Conservation (phyloP, 1,140 invertebrate genomes). For the Drosophila watanabei region DNA sequence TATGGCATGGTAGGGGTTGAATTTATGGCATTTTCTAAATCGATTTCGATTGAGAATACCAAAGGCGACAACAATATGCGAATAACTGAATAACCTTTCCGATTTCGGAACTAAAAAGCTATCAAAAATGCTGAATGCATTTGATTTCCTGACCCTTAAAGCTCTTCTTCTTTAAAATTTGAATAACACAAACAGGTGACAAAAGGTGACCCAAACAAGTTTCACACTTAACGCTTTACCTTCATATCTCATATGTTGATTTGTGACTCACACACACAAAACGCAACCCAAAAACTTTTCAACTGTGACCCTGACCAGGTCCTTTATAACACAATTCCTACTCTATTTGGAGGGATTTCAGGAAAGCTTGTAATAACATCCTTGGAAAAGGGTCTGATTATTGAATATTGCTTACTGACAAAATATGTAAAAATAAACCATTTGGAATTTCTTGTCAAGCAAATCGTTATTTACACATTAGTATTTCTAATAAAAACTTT, state of each 20-base stretch:
- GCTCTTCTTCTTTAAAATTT: conserved; percentile 10
- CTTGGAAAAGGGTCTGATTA: conserved; percentile 5
- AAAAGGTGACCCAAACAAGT: conserved; percentile 45
- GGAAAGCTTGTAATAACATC: no score
- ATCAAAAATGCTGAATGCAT: neutral
- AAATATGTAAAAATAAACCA: conserved; percentile 10
- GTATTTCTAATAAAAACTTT: conserved; percentile 13
- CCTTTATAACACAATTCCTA: neutral
- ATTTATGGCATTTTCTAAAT: neutral
- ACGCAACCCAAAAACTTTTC: conserved; percentile 35
- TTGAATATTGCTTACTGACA: neutral
- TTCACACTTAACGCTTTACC: conserved; percentile 40
- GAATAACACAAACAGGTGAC: conserved; percentile 45
- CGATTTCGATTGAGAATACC: neutral
- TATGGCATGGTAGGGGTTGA: conserved; percentile 4
- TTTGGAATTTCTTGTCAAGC: conserved; percentile 19
- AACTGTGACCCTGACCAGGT: conserved; percentile 28
- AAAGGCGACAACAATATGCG: neutral
- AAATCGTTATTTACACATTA: conserved; percentile 12
- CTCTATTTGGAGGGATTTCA: neutral
- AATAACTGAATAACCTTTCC: neutral
- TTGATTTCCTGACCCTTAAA: conserved; percentile 8
- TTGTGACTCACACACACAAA: conserved; percentile 5
- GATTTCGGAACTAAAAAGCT: neutral
- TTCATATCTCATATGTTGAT: conserved; percentile 11